phyloP scores from a whole-genome alignment of 2,888 invertebrate species.

The Bellardia bayeri region DNA sequence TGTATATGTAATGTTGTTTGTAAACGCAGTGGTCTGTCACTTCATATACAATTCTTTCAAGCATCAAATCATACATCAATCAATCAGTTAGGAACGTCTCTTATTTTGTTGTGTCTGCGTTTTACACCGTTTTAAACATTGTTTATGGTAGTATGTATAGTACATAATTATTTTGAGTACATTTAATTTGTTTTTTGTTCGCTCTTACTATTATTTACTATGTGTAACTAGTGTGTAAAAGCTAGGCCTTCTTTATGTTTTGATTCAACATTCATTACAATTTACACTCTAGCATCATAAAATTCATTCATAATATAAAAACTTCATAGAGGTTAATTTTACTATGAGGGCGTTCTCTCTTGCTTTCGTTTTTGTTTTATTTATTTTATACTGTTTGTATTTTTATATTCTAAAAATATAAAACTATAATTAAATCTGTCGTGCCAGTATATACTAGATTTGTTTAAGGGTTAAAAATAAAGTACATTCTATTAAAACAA shows the following conservation, averaged over 20 bases:
- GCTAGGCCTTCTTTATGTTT: no score
- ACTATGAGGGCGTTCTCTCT: not conserved
- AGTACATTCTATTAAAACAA: no score
- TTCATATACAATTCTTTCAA: not conserved
- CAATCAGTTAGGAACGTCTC: not conserved
- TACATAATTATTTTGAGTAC: not conserved
- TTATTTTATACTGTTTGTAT: not conserved
- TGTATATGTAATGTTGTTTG: not conserved
- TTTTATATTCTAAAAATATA: not conserved
- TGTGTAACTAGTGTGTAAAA: not conserved
- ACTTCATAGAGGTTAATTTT: not conserved
- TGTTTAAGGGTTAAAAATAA: not conserved
- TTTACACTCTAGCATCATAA: not conserved
- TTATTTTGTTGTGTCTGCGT: not conserved
- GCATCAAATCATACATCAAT: not conserved
- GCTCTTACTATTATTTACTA: not conserved
- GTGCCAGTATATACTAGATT: slow-evolving; percentile 20
- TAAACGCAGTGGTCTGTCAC: slow-evolving; percentile 17
- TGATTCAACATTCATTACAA: no score
- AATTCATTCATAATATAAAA: not conserved
- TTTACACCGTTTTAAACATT: not conserved
- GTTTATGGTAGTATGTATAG: not conserved
- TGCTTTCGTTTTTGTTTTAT: not conserved
- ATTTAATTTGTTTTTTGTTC: not conserved
- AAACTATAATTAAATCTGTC: slow-evolving; percentile 53